Percentiles rank a stretch among this genome's conserved stretches.
Conservation (phyloP, 2,888 invertebrate genomes). For the Limnephilus lunatus region DNA sequence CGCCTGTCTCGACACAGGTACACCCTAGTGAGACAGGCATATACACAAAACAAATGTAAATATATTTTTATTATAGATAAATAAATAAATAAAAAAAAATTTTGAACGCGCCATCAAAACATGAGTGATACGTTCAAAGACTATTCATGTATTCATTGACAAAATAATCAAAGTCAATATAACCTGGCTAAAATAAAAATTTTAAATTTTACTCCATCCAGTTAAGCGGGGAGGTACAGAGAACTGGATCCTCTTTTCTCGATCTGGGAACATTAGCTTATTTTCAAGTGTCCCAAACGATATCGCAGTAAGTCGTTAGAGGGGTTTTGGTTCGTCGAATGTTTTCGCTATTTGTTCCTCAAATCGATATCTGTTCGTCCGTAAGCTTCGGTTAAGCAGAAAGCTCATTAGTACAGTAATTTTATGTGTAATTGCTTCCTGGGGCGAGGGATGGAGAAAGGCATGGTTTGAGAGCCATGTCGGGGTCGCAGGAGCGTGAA, state of each 20-base stretch:
- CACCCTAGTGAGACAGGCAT: too few species aligned
- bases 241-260: neutral
- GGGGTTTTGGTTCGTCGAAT: neutral
- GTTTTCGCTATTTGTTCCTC: neutral
- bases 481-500: neutral
- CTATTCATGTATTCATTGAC: neutral
- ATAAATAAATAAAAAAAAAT: too few species aligned
- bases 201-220: neutral
- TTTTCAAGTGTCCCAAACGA: neutral
- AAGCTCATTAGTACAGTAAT: slow-evolving; percentile 8
- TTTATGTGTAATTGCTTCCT: slow-evolving; percentile 15
- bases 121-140: too few species aligned
- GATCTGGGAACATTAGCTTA: neutral
- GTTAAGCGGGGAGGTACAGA: neutral
- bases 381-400: slow-evolving; percentile 27
- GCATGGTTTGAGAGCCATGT: neutral
- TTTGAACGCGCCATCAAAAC: too few species aligned
- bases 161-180: neutral
- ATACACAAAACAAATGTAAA: too few species aligned
- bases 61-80: too few species aligned
- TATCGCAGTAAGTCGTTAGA: neutral
- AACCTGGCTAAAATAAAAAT: neutral
- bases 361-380: slow-evolving; percentile 16
- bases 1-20: too few species aligned
- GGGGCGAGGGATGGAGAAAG: neutral